These are phyloP conservation scores for Cordilura impudica DNA, from an alignment of 2,888 invertebrate genomes.

Conservation along the genomic window DNA sequence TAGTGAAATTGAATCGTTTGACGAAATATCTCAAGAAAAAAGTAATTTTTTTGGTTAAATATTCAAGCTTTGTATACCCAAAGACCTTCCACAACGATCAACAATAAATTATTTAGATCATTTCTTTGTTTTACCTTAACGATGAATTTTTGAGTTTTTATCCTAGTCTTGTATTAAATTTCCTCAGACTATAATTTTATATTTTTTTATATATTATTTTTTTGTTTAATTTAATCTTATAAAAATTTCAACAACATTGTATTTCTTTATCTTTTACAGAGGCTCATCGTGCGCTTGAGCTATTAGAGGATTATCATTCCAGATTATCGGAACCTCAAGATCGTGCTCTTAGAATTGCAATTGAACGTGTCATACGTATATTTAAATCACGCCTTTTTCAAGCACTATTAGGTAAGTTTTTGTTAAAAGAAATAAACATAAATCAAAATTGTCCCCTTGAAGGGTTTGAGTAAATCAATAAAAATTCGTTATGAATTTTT, in stretches of 20 bases:
- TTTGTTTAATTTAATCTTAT: background rate
- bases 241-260: no score
- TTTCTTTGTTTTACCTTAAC: no score
- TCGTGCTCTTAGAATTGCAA: constrained; percentile 94
- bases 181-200: no score
- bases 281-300: constrained; percentile 98
- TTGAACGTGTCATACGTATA: constrained; percentile 98
- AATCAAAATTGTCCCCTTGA: no score
- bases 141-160: no score
- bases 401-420: constrained; percentile 93
- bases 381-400: constrained; percentile 99
- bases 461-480: no score
- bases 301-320: constrained; percentile 98
- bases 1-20: constrained; percentile 63
- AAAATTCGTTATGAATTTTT: no score
- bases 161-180: no score
- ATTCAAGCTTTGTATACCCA: no score
- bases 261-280: constrained; percentile 80
- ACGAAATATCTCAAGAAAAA: constrained; percentile 65
- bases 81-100: no score
- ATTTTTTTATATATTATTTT: background rate
- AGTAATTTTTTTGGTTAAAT: constrained; percentile 57
- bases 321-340: constrained; percentile 96
- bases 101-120: no score
- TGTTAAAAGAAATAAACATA: no score